A percentile compares a stretch with the other conserved stretches of the same genome.
These are phyloP conservation scores for Cacatua alba DNA, from an alignment of 2,113 vertebrate species.

Conservation along the genomic window DNA sequence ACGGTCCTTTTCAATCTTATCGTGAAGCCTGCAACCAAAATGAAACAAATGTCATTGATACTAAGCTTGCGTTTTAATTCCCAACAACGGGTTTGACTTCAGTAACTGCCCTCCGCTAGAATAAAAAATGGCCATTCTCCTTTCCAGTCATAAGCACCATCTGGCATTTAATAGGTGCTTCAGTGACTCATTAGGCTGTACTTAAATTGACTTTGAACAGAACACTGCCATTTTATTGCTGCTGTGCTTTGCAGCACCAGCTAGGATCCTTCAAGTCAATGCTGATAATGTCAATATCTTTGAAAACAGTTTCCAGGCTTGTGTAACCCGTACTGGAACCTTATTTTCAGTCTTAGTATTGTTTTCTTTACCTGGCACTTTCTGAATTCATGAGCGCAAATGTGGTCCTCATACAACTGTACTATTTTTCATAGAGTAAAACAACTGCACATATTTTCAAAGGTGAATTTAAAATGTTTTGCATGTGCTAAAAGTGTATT, in stretches of 20 bases:
- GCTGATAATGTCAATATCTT: background rate
- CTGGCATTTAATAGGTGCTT: conserved; percentile 49
- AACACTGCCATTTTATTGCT: conserved; percentile 13
- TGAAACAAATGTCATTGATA: background rate
- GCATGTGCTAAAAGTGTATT: background rate
- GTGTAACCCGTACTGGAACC: background rate
- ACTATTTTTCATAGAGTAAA: background rate
- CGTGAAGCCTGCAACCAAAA: background rate
- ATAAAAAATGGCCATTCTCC: background rate
- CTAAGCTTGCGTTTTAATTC: background rate
- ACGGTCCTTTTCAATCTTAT: background rate
- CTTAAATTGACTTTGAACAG: conserved; percentile 25
- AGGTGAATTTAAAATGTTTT: background rate
- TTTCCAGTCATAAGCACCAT: conserved; percentile 18
- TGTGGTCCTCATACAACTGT: background rate
- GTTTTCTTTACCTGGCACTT: background rate
- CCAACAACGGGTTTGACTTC: background rate
- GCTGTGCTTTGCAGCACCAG: background rate
- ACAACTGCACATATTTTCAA: background rate
- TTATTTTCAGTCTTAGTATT: background rate
- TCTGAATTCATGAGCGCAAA: background rate
- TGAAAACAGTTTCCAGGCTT: background rate
- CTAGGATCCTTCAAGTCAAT: background rate
- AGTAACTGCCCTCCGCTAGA: background rate
- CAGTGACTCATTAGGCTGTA: conserved; percentile 33